phyloP scores from a whole-genome alignment of 2,113 vertebrate genomes.

The Anser cygnoides region DNA sequence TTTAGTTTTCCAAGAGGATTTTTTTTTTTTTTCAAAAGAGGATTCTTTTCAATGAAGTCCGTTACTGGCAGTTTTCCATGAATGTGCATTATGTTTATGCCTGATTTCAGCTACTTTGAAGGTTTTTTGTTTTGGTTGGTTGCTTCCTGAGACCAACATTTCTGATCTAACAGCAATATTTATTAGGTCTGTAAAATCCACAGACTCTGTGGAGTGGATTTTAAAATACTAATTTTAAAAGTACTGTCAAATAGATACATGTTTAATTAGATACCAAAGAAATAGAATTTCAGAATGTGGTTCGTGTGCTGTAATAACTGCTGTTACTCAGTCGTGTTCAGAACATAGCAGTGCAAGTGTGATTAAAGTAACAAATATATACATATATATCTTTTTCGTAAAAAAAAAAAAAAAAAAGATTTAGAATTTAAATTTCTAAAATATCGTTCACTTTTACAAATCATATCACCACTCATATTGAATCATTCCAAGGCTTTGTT shows the following conservation, averaged over 20 bases:
- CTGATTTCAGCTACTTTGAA: background rate
- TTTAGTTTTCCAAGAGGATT: background rate
- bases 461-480: background rate
- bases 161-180: background rate
- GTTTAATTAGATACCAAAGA: background rate
- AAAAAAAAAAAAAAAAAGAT: background rate
- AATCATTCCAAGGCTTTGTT: background rate
- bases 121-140: background rate
- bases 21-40: background rate
- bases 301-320: background rate
- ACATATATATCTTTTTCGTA: background rate
- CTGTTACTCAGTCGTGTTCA: background rate
- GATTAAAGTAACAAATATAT: background rate
- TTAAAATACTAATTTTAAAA: background rate
- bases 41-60: background rate
- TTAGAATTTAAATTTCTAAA: background rate
- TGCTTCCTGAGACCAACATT: background rate
- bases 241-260: background rate
- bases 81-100: background rate
- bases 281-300: background rate
- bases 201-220: background rate
- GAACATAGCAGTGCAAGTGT: background rate
- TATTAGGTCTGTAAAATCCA: background rate
- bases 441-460: background rate
- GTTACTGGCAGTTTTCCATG: background rate